Conservation (phyloP, 2,113 vertebrate species). For the Platichthys flesus region DNA sequence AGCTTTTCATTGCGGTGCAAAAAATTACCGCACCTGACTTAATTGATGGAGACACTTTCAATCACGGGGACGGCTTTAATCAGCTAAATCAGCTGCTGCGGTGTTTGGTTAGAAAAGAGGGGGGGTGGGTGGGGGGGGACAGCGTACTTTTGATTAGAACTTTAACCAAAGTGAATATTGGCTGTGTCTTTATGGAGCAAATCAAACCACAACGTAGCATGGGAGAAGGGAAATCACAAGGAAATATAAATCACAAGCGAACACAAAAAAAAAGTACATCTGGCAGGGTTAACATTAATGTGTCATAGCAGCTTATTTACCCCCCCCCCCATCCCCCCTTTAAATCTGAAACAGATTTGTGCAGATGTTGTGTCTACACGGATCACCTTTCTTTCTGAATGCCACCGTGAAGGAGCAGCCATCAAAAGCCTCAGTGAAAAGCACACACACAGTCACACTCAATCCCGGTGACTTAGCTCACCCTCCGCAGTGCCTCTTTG, state of each 20-base stretch:
- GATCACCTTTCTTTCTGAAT: conserved; percentile 61
- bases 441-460: not conserved
- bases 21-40: conserved; percentile 25
- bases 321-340: not conserved
- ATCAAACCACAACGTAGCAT: conserved; percentile 30
- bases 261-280: conserved; percentile 5
- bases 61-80: conserved; percentile 33
- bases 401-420: conserved; percentile 53
- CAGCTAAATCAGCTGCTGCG: conserved; percentile 29
- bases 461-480: conserved; percentile 46
- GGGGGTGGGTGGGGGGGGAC: not conserved
- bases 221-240: conserved; percentile 1
- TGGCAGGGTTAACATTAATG: conserved; percentile 52
- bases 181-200: conserved; percentile 18
- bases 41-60: conserved; percentile 47
- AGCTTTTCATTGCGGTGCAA: conserved; percentile 13
- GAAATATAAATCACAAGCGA: conserved; percentile 36
- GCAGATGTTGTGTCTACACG: conserved; percentile 54
- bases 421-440: conserved; percentile 55
- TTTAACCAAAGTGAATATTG: conserved; percentile 18
- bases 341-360: conserved; percentile 57
- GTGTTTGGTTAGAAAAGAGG: not conserved
- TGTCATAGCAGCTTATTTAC: conserved; percentile 36
- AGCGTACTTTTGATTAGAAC: not conserved
- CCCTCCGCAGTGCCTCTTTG: conserved; percentile 58